A percentile compares a stretch with the other conserved stretches of the same genome.
phyloP scores from a whole-genome alignment of 2,113 vertebrate species.

The Hydropotes inermis region DNA sequence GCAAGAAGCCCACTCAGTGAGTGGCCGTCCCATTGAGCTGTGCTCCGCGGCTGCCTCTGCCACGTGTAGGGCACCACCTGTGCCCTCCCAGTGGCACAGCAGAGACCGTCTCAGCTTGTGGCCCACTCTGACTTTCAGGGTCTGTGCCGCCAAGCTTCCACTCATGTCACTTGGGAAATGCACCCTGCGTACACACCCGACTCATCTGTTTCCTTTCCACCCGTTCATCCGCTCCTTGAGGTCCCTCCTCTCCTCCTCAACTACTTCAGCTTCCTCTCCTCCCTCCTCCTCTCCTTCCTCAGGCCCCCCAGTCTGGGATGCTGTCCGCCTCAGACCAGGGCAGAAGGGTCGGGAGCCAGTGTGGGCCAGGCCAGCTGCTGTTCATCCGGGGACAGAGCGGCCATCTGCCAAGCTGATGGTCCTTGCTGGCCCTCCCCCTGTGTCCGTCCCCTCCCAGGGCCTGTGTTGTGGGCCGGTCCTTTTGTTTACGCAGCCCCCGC shows the following conservation, averaged over 20 bases:
- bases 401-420: constrained; percentile 41
- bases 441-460: constrained; percentile 74
- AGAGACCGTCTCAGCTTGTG: neutral
- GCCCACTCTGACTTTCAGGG: neutral
- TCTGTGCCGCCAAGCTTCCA: neutral
- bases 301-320: neutral
- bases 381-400: constrained; percentile 5
- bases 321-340: neutral
- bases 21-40: neutral
- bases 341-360: neutral
- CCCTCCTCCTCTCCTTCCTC: neutral
- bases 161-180: neutral
- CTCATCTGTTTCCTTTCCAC: neutral
- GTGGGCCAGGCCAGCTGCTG: constrained; percentile 58
- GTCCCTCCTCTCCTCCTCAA: neutral
- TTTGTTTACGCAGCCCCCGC: constrained; percentile 88
- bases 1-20: neutral
- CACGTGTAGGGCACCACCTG: neutral
- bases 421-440: neutral
- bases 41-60: neutral
- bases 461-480: constrained; percentile 82
- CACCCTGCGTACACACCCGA: neutral
- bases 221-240: neutral
- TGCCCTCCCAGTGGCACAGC: neutral
- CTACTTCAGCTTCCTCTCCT: neutral